These are phyloP conservation scores for Spodoptera frugiperda DNA, from an alignment of 1,140 invertebrate genomes.

Conservation along the genomic window DNA sequence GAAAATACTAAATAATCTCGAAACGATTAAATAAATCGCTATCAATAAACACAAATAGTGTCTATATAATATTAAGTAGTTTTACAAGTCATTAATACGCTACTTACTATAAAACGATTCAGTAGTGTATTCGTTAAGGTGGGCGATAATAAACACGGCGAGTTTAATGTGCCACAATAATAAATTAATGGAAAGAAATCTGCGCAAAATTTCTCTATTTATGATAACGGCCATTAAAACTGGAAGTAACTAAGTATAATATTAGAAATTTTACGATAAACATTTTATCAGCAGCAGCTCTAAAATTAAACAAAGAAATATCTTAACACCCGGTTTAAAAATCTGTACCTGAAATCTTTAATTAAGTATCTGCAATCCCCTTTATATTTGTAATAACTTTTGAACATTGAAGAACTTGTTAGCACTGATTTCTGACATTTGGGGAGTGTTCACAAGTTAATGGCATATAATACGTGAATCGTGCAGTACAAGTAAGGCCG, in stretches of 20 bases:
- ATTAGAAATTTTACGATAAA: too few relatives aligned
- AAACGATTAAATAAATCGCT: conserved; percentile 28
- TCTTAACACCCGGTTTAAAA: too few relatives aligned
- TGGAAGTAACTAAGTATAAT: not conserved
- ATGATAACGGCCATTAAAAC: not conserved
- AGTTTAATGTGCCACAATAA: conserved; percentile 10
- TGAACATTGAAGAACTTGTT: too few relatives aligned
- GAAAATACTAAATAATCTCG: conserved; percentile 21
- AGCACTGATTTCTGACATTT: too few relatives aligned
- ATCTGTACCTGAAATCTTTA: too few relatives aligned
- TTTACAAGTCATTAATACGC: conserved; percentile 4
- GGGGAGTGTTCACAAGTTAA: not conserved
- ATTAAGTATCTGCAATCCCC: too few relatives aligned
- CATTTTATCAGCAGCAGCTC: too few relatives aligned
- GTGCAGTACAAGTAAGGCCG: conserved; percentile 14
- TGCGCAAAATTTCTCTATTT: not conserved
- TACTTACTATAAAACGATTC: conserved; percentile 18
- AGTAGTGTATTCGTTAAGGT: conserved; percentile 11
- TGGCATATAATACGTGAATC: not conserved
- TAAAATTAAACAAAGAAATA: too few relatives aligned
- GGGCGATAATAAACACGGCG: conserved; percentile 12
- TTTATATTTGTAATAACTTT: too few relatives aligned
- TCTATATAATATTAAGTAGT: conserved; percentile 8
- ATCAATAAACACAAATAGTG: not conserved
- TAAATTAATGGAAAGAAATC: conserved; percentile 12